Evolutionary conservation across 53 echinoderm and acorn worm genomes (phyloP).

Genomic region (Temnopleurus reevesii): DNA sequence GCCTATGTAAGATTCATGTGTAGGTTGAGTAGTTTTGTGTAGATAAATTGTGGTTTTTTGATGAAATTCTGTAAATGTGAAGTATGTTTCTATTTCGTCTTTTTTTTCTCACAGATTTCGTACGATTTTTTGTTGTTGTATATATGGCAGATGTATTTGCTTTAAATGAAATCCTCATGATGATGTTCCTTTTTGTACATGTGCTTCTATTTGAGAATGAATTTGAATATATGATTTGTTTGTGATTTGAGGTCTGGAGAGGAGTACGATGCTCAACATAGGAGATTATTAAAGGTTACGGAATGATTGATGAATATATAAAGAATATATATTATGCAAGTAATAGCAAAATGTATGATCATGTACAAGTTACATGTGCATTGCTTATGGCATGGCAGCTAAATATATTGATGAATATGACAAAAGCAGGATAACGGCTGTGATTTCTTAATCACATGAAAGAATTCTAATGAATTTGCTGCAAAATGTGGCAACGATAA

Average conservation of each 20-base stretch:
- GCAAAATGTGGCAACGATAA: conserved; percentile 26
- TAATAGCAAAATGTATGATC: neutral
- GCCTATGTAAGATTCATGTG: conserved; percentile 40
- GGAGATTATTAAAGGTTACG: neutral
- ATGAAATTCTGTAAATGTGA: conserved; percentile 55
- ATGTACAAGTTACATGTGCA: neutral
- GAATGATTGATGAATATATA: neutral
- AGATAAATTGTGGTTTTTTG: conserved; percentile 40
- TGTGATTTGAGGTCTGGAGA: neutral
- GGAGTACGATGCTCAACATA: neutral
- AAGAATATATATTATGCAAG: neutral
- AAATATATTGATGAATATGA: neutral
- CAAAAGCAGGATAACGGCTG: neutral
- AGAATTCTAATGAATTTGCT: neutral
- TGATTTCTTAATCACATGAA: neutral
- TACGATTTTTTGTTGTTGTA: conserved; percentile 55
- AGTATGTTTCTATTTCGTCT: conserved; percentile 19
- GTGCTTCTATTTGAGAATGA: conserved; percentile 1
- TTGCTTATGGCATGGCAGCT: neutral
- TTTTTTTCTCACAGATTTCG: conserved; percentile 33
- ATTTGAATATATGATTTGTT: neutral
- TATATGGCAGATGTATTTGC: conserved; percentile 17
- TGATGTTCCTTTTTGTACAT: conserved; percentile 25
- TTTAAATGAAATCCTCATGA: neutral
- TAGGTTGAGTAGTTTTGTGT: conserved; percentile 12